Evolutionary conservation across 2,113 vertebrate genomes (phyloP), one percentile per base, ranked within the genome.

Genomic region (Plecotus auritus): DNA sequence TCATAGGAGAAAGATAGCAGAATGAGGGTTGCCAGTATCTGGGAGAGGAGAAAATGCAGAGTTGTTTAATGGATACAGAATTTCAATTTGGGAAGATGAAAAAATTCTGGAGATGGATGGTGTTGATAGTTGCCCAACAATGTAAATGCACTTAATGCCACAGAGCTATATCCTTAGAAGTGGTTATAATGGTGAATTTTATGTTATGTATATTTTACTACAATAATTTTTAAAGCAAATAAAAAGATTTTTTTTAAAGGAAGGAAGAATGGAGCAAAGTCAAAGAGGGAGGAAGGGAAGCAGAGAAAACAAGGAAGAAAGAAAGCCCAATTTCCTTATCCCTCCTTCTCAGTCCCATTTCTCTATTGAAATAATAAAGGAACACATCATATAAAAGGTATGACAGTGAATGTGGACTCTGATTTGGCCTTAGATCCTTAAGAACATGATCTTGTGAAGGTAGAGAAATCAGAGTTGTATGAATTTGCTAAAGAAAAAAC

Each of bases 401-500:
- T 47, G 37, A 49, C 51, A 42, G 37, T 84, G 49, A 92, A 4
- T 89, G 8, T 59, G 28, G 49, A 54, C 22, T 88, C 26, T 74
- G 56, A 77, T 73, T 93, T 91, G 45, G 30, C 14, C 51, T 85
- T 89, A 87, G 30, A 78, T 89, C 28, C 54, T 74, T 70, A 35
- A 85, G 16, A 47, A 61, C 51, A 83, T 37, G 12, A 94, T 89
- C 26, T 59, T 77, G 26, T 67, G 35, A 84, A 92, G 67, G 22
- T 54, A 17, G 20, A 83, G 61, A 80, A 88, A 84, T 66, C 49
- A 93, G 86, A 96, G 32, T 20, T 40, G 40, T 18, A 59, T 17
- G 1, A 66, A 72, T 88, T 89, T 92, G 47, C 42, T 92, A 76
- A 90, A 81, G 37, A 45, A 90, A 94, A 89, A 84, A 94, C 74